These are phyloP conservation scores for Parazoanthus swiftii DNA, from an alignment of 92 coral and sea anemone species.

Conservation along the genomic window DNA sequence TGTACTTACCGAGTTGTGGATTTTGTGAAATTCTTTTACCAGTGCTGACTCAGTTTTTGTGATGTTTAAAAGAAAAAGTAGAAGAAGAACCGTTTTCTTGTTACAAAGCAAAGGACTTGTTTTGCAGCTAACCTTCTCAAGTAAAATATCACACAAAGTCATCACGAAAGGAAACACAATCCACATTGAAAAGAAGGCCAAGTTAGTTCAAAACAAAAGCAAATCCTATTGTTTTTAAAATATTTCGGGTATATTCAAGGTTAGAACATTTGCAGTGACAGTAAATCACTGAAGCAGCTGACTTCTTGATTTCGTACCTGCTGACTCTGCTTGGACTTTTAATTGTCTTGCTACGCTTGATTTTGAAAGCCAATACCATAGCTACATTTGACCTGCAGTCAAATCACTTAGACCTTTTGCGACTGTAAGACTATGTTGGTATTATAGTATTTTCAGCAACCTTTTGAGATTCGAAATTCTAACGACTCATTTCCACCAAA, in stretches of 20 bases:
- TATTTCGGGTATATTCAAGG: conserved; percentile 21
- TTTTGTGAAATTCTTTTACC: background rate
- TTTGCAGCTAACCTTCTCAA: background rate
- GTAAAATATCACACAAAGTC: too few species aligned
- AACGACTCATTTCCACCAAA: background rate
- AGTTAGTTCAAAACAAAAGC: conserved; percentile 3
- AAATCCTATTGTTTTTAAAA: too few species aligned
- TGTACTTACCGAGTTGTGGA: conserved; percentile 20
- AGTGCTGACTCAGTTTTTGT: background rate
- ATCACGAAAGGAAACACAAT: too few species aligned
- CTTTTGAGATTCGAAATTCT: background rate
- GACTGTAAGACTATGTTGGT: background rate
- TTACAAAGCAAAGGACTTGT: too few species aligned
- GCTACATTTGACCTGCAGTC: background rate
- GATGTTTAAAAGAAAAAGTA: conserved; percentile 3
- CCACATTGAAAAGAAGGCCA: background rate
- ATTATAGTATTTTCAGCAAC: background rate
- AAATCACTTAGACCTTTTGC: background rate
- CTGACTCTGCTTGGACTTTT: background rate
- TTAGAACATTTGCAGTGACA: background rate
- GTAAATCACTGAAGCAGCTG: conserved; percentile 15
- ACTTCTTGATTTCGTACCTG: conserved; percentile 11
- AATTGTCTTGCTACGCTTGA: background rate
- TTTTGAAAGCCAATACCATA: background rate
- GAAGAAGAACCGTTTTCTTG: background rate